These are phyloP conservation scores for Tachuris rubrigastra DNA, from an alignment of 2,113 vertebrate genomes.

Conservation along the genomic window DNA sequence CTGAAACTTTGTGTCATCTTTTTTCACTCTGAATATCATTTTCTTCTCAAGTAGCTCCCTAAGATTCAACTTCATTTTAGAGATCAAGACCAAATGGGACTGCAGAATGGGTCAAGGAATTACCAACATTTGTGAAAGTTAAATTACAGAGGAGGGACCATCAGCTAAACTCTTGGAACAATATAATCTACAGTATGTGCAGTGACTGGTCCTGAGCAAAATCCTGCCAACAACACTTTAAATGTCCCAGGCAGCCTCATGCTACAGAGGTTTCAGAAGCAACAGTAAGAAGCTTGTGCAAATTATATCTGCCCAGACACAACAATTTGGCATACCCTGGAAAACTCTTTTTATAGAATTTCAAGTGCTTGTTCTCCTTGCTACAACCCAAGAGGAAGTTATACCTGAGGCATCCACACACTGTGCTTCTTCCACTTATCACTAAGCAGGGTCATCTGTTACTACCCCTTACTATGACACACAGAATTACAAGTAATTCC, in stretches of 20 bases:
- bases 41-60: background rate
- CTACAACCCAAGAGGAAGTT: background rate
- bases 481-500: background rate
- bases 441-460: background rate
- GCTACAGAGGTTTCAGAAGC: background rate
- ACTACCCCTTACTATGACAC: background rate
- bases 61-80: background rate
- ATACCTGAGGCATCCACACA: background rate
- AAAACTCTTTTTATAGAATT: background rate
- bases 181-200: background rate
- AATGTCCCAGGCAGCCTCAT: background rate
- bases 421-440: background rate
- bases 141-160: background rate
- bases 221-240: background rate
- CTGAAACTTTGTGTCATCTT: background rate
- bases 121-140: background rate
- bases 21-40: background rate
- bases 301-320: background rate
- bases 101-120: background rate
- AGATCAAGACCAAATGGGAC: background rate
- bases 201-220: background rate
- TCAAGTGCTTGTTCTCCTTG: background rate
- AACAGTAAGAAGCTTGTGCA: background rate
- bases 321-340: background rate
- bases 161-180: background rate